A percentile compares a stretch with the other conserved stretches of the same genome.
Evolutionary conservation across 2,888 invertebrate genomes (phyloP).

Genomic region (Dichetophora obliterata): DNA sequence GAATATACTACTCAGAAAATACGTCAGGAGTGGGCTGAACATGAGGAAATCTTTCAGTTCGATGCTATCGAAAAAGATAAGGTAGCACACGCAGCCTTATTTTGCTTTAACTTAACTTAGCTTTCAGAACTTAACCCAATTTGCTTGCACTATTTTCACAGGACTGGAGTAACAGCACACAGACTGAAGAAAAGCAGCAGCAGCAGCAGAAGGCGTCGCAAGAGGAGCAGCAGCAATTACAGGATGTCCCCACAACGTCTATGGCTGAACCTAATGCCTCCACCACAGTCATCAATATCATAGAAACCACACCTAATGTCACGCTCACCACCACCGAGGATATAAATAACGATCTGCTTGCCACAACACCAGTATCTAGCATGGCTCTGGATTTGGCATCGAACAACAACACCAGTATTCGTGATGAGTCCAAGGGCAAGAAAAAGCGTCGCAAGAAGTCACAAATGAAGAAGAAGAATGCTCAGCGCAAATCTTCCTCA

Average conservation of each 20-base stretch:
- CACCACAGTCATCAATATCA: slow-evolving; percentile 13
- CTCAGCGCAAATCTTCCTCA: slow-evolving; percentile 77
- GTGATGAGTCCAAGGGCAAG: slow-evolving; percentile 74
- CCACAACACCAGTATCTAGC: neutral
- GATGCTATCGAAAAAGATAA: slow-evolving; percentile 58
- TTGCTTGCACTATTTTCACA: slow-evolving; percentile 41
- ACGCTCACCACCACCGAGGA: slow-evolving; percentile 26
- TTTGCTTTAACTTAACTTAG: slow-evolving; percentile 13
- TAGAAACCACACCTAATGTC: slow-evolving; percentile 14
- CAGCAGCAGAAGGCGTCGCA: neutral
- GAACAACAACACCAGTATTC: slow-evolving; percentile 44
- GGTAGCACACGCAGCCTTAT: slow-evolving; percentile 43
- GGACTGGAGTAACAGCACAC: slow-evolving; percentile 58
- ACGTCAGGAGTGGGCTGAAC: slow-evolving; percentile 70
- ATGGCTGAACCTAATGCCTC: neutral
- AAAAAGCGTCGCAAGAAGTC: slow-evolving; percentile 85
- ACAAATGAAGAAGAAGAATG: slow-evolving; percentile 83
- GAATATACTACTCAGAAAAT: slow-evolving; percentile 69
- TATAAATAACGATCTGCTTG: slow-evolving; percentile 8
- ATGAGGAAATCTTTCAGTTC: slow-evolving; percentile 67
- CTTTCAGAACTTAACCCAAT: neutral
- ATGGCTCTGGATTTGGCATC: neutral
- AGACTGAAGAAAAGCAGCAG: slow-evolving; percentile 49
- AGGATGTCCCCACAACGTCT: neutral
- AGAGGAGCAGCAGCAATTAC: neutral